These are phyloP conservation scores for Cylas formicarius DNA, from an alignment of 1,140 invertebrate species.

Conservation along the genomic window DNA sequence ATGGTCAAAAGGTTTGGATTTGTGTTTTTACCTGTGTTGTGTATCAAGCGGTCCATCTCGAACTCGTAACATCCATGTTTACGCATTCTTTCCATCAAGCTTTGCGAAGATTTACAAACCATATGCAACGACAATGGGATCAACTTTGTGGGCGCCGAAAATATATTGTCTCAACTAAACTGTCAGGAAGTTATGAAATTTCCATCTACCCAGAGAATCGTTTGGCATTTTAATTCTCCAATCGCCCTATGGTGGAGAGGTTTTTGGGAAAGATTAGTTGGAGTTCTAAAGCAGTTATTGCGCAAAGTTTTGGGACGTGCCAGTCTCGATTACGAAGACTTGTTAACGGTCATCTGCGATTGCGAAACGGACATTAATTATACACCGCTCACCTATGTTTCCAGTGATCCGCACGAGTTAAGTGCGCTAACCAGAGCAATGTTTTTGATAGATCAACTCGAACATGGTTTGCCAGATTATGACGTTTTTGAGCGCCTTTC, in stretches of 20 bases:
- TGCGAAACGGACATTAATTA: slow-evolving; percentile 35
- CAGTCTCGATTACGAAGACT: slow-evolving; percentile 31
- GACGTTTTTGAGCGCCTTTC: slow-evolving; percentile 12
- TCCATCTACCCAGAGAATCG: slow-evolving; percentile 7
- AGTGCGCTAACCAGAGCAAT: slow-evolving; percentile 13
- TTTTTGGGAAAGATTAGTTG: slow-evolving; percentile 40
- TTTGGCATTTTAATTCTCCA: slow-evolving; percentile 26
- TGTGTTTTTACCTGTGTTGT: slow-evolving; percentile 33
- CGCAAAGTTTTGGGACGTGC: slow-evolving; percentile 30
- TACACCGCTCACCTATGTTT: slow-evolving; percentile 37
- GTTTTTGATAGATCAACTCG: slow-evolving; percentile 17
- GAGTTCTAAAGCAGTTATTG: slow-evolving; percentile 35
- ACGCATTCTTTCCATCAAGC: slow-evolving; percentile 32
- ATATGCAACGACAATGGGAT: slow-evolving; percentile 43
- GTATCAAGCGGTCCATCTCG: slow-evolving; percentile 39
- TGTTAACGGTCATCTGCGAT: slow-evolving; percentile 36
- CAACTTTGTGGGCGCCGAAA: slow-evolving; percentile 36
- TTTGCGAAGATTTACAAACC: slow-evolving; percentile 30
- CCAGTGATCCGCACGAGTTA: slow-evolving; percentile 24
- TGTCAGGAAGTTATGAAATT: slow-evolving; percentile 9
- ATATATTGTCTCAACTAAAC: slow-evolving; percentile 31
- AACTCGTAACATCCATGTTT: slow-evolving; percentile 32
- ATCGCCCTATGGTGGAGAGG: slow-evolving; percentile 43
- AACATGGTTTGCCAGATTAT: slow-evolving; percentile 16
- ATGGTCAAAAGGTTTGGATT: slow-evolving; percentile 26